Evolutionary conservation across 2,888 invertebrate species (phyloP).

Genomic region (Eristalis tenax): DNA sequence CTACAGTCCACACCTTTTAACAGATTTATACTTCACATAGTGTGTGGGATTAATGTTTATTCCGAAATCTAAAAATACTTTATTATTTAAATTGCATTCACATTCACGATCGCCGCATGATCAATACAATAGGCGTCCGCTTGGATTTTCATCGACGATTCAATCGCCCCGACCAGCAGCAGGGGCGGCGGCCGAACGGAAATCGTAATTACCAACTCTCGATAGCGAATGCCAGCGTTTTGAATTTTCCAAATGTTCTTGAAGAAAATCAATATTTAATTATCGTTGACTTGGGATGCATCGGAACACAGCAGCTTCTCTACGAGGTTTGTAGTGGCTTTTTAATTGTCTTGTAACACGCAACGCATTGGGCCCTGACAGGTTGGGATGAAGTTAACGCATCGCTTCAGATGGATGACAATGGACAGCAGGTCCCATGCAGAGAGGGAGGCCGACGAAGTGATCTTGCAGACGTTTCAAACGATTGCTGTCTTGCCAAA

Average conservation of each 20-base stretch:
- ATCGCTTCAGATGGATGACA: slow-evolving; percentile 68
- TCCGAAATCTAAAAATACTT: slow-evolving; percentile 33
- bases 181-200: slow-evolving; percentile 23
- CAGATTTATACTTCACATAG: not conserved
- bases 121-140: slow-evolving; percentile 39
- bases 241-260: slow-evolving; percentile 69
- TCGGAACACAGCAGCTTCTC: slow-evolving; percentile 50
- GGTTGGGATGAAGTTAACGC: slow-evolving; percentile 55
- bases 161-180: slow-evolving; percentile 3
- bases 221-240: slow-evolving; percentile 52
- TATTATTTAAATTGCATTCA: slow-evolving; percentile 11
- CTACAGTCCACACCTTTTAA: not conserved
- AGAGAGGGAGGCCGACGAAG: slow-evolving; percentile 29
- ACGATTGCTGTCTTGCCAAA: slow-evolving; percentile 64
- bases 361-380: slow-evolving; percentile 21
- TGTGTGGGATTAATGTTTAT: slow-evolving; percentile 19
- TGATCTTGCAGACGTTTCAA: slow-evolving; percentile 50
- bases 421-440: slow-evolving; percentile 26
- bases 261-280: slow-evolving; percentile 73
- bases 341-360: slow-evolving; percentile 46
- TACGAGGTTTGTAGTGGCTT: slow-evolving; percentile 34
- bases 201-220: slow-evolving; percentile 65
- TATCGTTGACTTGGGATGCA: slow-evolving; percentile 73
- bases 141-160: slow-evolving; percentile 59
- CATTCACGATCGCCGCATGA: slow-evolving; percentile 13